A percentile compares a stretch with the other conserved stretches of the same genome.
phyloP scores from a whole-genome alignment of 2,113 vertebrate species.

The Polyodon spathula region DNA sequence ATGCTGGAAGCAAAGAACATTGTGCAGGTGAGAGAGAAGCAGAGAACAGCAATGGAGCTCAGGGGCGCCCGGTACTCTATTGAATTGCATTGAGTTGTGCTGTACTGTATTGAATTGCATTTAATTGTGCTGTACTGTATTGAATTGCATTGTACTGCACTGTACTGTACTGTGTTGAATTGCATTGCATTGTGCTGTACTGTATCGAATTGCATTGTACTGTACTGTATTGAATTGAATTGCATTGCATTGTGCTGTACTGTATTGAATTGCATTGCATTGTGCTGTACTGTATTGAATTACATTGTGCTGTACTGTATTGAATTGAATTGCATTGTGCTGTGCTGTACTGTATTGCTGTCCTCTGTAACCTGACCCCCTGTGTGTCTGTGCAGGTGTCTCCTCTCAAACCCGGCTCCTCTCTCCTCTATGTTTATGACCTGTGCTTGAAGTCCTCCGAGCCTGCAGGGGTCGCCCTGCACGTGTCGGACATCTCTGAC shows the following conservation, averaged over 20 bases:
- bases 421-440: conserved; percentile 45
- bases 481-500: conserved; percentile 44
- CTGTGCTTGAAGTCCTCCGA: conserved; percentile 44
- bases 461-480: conserved; percentile 34
- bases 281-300: background rate
- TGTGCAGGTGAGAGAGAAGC: conserved; percentile 37
- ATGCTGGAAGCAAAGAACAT: conserved; percentile 40
- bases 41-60: background rate
- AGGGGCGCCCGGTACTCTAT: background rate
- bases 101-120: too few relatives aligned
- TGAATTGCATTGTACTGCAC: too few relatives aligned
- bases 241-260: background rate
- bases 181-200: background rate
- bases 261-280: too few relatives aligned
- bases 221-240: too few relatives aligned
- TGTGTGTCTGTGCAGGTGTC: conserved; percentile 30
- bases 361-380: too few relatives aligned
- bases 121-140: too few relatives aligned
- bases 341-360: too few relatives aligned
- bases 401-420: conserved; percentile 38
- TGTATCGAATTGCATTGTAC: too few relatives aligned
- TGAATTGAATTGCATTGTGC: too few relatives aligned
- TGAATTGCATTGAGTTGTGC: background rate
- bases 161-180: background rate
- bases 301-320: too few relatives aligned